Base-by-base conservation (phyloP, 2,113 vertebrate genomes). In the Seriola aureovittata region DNA sequence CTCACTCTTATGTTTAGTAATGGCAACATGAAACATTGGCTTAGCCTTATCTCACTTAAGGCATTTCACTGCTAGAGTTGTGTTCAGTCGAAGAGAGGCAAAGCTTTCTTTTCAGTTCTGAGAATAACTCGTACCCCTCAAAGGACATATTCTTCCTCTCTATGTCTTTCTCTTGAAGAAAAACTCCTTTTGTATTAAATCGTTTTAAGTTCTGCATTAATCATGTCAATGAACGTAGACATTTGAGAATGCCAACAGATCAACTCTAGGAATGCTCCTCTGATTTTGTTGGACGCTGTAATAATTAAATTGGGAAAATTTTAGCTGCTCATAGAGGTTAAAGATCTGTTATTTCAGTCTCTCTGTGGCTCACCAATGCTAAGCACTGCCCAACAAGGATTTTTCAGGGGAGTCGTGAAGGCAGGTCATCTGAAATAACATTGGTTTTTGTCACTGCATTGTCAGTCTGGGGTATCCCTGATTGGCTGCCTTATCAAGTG, bases 101-200 rank as follows among this genome's bases (percentile, higher is more conserved):
- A 79, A 76, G 72, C 77, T 69, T 72, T 67, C 32, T 40, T 64
- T 85, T 73, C 57, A 72, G 9, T 75, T 69, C 72, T 48, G 46
- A 74, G 50, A 58, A 81, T 90, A 93, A 93, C 90, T 91, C 32
- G 84, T 60, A 89, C 80, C 34, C 81, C 54, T 71, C 74, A 84
- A 76, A 52, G 60, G 64, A 38, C 36, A 44, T 58, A 68, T 52
- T 64, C 84, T 71, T 32, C 71, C 80, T 50, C n/a, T 25, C 16
- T 19, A n/a, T 78, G 50, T 63, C 50, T 54, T 81, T 62, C 29
- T 3, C 65, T 57, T 62, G 64, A 62, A 62, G 65, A 66, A 87
- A 88, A 89, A 36, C 79, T 80, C 74, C 85, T 92, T 79, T 84
- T 85, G 25, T 59, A 16, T 48, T 40, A 40, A 38, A 71, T 75